Evolutionary conservation across 1,140 invertebrate genomes (phyloP), one percentile per base, ranked within the genome.

Genomic region (Aethina tumida): DNA sequence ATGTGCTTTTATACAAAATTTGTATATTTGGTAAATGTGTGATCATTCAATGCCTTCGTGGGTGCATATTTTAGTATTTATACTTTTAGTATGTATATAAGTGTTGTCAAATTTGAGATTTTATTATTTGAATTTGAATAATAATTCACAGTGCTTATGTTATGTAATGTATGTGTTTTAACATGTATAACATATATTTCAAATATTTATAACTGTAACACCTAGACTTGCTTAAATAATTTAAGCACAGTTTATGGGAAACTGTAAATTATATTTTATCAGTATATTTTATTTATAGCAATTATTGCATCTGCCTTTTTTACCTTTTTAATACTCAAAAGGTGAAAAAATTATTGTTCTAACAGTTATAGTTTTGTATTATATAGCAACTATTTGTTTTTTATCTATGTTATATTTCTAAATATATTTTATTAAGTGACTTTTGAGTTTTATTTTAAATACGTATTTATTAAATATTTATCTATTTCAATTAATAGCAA

Each of bases 321-420:
- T 38, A 5, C n/a, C 8, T 17, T 6, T 19, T 19, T 4, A 28
- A 18, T 18, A 18, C 9, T 20, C 24, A 34, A 34, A 20, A 8
- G 13, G 6, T 5, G 2, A 18, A 21, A 6, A 21, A n/a, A 33
- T 47, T 39, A 47, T 35, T 37, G 19, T 42, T 42, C 10, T 37
- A 24, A 32, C 42, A 39, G 36, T 31, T 41, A 31, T 28, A 32
- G 14, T 20, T 46, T 39, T 46, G 21, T 28, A 22, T 47, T 47
- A 39, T 42, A 42, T 37, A 42, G 25, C 34, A 36, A 39, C 36
- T 43, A 45, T 32, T 26, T 43, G 43, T 45, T 50, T 45, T 50
- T 50, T 50, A 41, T 50, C 44, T 42, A 50, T 50, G 48, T 50
- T 50, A 50, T 32, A 50, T 50, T 50, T 50, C 43, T 47, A 50